A percentile compares a stretch with the other conserved stretches of the same genome.
These are phyloP conservation scores for Clepsis dumicolana DNA, from an alignment of 2,888 invertebrate genomes.

Conservation along the genomic window DNA sequence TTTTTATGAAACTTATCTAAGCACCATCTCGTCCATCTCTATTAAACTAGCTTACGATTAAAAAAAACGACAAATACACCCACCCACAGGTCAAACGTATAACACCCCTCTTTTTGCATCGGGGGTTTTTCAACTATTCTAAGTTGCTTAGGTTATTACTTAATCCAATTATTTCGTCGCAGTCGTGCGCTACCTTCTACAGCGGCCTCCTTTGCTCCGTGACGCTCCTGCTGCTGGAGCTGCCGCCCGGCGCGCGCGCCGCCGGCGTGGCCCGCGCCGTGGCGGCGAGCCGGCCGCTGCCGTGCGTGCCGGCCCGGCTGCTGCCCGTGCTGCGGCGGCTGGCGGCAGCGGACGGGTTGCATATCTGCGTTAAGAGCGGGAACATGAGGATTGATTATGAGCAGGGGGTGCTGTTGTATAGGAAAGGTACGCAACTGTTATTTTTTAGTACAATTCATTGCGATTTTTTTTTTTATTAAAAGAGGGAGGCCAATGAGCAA, in stretches of 20 bases:
- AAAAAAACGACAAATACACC: too few species aligned
- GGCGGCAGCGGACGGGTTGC: slow-evolving; percentile 49
- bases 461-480: too few species aligned
- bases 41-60: too few species aligned
- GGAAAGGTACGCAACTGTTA: slow-evolving; percentile 66
- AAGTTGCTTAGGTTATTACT: too few species aligned
- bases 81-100: too few species aligned
- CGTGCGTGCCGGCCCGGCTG: slow-evolving; percentile 58
- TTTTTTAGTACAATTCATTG: neutral
- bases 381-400: slow-evolving; percentile 74
- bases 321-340: slow-evolving; percentile 54
- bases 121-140: too few species aligned
- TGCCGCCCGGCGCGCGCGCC: slow-evolving; percentile 13
- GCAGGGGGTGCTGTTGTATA: slow-evolving; percentile 76
- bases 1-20: too few species aligned
- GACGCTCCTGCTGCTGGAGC: slow-evolving; percentile 47
- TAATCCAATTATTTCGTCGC: slow-evolving; percentile 52
- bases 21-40: too few species aligned
- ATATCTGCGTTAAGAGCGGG: slow-evolving; percentile 61
- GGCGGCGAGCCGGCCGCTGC: slow-evolving; percentile 63
- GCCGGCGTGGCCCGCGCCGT: slow-evolving; percentile 55
- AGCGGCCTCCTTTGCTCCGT: slow-evolving; percentile 67
- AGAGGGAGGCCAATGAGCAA: too few species aligned
- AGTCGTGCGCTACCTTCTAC: slow-evolving; percentile 71
- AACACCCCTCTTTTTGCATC: too few species aligned